Conservation (phyloP, 2,888 invertebrate genomes). For the Lasioglossum figueresi region DNA sequence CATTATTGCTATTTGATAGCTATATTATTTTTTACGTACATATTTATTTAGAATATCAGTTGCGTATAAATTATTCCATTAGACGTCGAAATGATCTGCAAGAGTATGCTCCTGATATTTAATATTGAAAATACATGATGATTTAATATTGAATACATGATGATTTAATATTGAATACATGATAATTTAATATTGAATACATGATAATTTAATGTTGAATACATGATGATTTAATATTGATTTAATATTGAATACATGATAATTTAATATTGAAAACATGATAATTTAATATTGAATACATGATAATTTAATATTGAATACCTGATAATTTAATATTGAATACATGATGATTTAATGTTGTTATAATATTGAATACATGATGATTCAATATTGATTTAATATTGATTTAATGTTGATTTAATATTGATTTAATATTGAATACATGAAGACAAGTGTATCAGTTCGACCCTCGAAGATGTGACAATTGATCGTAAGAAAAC, state of each 20-base stretch:
- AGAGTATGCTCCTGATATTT: background rate
- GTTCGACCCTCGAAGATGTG: background rate
- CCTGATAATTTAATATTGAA: background rate
- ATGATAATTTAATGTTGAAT: too few species aligned
- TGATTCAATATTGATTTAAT: too few species aligned
- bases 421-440: too few species aligned
- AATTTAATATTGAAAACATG: too few species aligned
- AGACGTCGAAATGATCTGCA: background rate
- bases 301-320: background rate
- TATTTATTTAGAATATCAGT: background rate
- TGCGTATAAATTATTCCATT: background rate
- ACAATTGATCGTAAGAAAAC: background rate
- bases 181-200: too few species aligned
- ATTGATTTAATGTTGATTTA: too few species aligned
- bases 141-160: too few species aligned
- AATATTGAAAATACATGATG: background rate
- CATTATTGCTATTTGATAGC: background rate
- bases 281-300: too few species aligned
- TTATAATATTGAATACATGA: too few species aligned
- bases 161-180: too few species aligned
- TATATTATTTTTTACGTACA: background rate
- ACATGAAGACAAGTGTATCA: background rate
- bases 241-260: too few species aligned
- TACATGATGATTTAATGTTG: background rate
- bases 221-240: too few species aligned